A percentile compares a stretch with the other conserved stretches of the same genome.
Conservation (phyloP, 2,113 vertebrate genomes). For the Mustela lutreola region DNA sequence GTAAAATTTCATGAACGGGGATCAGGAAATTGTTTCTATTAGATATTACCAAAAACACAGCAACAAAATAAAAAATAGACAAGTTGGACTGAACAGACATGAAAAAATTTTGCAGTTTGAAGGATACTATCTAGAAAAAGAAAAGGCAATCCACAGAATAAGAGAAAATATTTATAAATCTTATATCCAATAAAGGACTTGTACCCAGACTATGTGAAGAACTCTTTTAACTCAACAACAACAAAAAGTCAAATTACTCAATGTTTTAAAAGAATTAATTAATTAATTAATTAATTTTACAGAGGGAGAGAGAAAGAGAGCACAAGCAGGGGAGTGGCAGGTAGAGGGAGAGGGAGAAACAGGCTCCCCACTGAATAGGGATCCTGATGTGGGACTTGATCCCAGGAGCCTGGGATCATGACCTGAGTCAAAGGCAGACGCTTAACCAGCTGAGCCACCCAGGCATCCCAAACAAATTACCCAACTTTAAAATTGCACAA, state of each 20-base stretch:
- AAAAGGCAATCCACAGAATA: not conserved
- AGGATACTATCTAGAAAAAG: not conserved
- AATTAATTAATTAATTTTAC: too few species aligned
- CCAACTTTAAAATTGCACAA: not conserved
- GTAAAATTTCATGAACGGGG: not conserved
- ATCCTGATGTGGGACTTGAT: too few species aligned
- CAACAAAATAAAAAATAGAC: not conserved
- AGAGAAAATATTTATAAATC: conserved; percentile 25
- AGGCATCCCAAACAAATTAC: not conserved
- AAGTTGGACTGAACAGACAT: not conserved
- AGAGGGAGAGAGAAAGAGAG: too few species aligned
- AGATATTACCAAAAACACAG: not conserved
- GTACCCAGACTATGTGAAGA: not conserved
- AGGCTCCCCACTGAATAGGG: too few species aligned
- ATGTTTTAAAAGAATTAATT: not conserved
- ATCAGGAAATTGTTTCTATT: not conserved
- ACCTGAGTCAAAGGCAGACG: too few species aligned
- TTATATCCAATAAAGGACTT: not conserved
- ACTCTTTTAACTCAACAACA: not conserved
- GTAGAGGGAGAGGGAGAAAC: too few species aligned
- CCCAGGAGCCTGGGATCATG: too few species aligned
- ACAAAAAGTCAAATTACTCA: not conserved
- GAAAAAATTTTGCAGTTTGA: not conserved
- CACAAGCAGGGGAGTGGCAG: too few species aligned
- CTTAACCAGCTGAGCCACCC: too few species aligned